These are phyloP conservation scores for Lissonota sp. DNA, from an alignment of 2,888 invertebrate species.

Conservation along the genomic window DNA sequence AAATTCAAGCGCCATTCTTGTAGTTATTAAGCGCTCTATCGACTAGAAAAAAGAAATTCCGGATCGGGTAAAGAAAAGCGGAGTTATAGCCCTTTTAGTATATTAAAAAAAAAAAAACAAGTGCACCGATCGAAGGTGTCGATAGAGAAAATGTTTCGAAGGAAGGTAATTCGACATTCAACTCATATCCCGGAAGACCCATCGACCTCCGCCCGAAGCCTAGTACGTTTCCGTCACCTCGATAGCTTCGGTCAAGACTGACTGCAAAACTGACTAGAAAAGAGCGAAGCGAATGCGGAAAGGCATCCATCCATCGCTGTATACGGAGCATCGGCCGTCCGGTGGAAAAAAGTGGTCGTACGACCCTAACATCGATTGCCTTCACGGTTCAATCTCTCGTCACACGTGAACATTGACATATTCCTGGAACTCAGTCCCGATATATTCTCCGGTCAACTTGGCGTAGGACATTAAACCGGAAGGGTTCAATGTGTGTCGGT, in stretches of 20 bases:
- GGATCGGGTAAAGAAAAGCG: too few species aligned
- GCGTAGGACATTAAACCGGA: slow-evolving; percentile 21
- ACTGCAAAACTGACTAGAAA: neutral
- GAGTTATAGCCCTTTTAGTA: too few species aligned
- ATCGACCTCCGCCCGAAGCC: slow-evolving; percentile 14
- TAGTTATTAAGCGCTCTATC: too few species aligned
- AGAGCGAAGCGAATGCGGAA: neutral
- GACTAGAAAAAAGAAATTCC: too few species aligned
- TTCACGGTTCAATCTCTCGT: slow-evolving; percentile 14
- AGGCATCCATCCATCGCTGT: slow-evolving; percentile 22
- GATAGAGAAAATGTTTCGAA: too few species aligned
- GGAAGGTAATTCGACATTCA: too few species aligned
- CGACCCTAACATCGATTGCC: slow-evolving; percentile 24
- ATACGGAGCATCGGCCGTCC: slow-evolving; percentile 4
- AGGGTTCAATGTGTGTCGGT: neutral
- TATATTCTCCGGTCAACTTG: neutral
- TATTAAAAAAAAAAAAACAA: too few species aligned
- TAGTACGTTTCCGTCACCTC: neutral
- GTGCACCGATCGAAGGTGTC: too few species aligned
- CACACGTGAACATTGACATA: neutral
- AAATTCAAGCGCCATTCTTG: too few species aligned
- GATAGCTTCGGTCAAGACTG: neutral
- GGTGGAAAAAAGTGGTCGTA: slow-evolving; percentile 9
- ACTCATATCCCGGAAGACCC: neutral
- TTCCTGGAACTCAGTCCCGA: neutral